phyloP scores from a whole-genome alignment of 2,888 invertebrate species.

The Aethes cnicana region DNA sequence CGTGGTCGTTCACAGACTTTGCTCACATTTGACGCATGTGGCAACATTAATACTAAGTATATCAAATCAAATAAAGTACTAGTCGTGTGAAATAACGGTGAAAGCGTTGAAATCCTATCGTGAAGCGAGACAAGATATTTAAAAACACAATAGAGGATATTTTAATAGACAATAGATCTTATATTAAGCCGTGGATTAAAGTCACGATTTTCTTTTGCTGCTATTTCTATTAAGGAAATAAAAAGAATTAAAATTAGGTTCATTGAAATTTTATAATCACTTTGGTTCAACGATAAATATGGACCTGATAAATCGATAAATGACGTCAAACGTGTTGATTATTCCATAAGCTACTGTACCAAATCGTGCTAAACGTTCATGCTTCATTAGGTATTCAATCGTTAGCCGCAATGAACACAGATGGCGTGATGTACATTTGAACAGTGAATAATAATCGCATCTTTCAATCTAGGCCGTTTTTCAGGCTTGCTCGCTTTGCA shows the following conservation, averaged over 20 bases:
- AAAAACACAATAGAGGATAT: background rate
- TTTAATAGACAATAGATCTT: background rate
- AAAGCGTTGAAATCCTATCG: no score
- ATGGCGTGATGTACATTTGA: conserved; percentile 2
- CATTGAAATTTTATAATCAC: no score
- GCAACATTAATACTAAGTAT: no score
- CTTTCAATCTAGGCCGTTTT: background rate
- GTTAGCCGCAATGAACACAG: background rate
- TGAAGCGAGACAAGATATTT: no score
- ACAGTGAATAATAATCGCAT: background rate
- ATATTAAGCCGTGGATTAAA: background rate
- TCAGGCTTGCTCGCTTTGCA: background rate
- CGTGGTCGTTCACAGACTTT: no score
- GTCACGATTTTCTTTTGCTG: conserved; percentile 10
- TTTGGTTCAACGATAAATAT: no score
- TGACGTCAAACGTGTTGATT: background rate
- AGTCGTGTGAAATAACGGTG: no score
- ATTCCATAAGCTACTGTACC: conserved; percentile 1
- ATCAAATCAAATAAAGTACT: no score
- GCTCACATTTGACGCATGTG: no score
- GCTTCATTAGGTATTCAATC: conserved; percentile 6
- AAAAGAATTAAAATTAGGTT: background rate
- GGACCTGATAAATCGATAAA: no score
- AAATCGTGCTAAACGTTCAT: background rate
- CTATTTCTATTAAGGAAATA: conserved; percentile 17